A percentile compares a stretch with the other conserved stretches of the same genome.
These are phyloP conservation scores for Delichon dasypus DNA, from an alignment of 2,797 vertebrate species.

Conservation along the genomic window DNA sequence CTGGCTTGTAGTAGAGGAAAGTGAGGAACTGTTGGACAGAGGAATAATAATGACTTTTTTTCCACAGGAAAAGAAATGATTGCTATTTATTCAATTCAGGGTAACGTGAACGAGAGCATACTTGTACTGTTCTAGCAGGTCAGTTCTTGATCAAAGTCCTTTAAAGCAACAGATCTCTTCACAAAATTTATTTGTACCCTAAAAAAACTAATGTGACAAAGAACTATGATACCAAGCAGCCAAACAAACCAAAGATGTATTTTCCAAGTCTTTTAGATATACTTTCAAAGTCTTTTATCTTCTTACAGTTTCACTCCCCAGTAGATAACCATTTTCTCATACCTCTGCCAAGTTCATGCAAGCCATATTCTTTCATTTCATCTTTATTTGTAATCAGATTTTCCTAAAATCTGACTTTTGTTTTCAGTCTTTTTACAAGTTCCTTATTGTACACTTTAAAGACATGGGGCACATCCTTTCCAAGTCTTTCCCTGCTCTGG, in stretches of 20 bases:
- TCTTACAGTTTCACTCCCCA: background rate
- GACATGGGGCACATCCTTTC: background rate
- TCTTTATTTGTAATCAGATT: background rate
- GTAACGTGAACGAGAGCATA: background rate
- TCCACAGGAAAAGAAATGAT: background rate
- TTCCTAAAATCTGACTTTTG: background rate
- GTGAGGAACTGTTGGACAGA: background rate
- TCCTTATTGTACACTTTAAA: background rate
- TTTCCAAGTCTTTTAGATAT: conserved; percentile 4
- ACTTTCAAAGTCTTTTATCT: background rate
- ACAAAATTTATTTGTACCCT: conserved; percentile 5
- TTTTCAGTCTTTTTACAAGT: background rate
- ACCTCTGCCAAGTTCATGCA: background rate
- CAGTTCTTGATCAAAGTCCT: background rate
- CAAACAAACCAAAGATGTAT: background rate
- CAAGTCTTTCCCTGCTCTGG: background rate
- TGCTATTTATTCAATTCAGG: background rate
- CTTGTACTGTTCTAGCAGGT: background rate
- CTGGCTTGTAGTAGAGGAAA: background rate
- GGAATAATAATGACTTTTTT: background rate
- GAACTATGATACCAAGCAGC: background rate
- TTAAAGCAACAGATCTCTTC: background rate
- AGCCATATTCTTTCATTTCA: conserved; percentile 1
- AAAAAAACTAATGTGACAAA: background rate
- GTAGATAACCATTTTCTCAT: conserved; percentile 17